These are phyloP conservation scores for Ophioderma brevispina DNA, from an alignment of 35 echinoderm and acorn worm genomes.

Conservation along the genomic window DNA sequence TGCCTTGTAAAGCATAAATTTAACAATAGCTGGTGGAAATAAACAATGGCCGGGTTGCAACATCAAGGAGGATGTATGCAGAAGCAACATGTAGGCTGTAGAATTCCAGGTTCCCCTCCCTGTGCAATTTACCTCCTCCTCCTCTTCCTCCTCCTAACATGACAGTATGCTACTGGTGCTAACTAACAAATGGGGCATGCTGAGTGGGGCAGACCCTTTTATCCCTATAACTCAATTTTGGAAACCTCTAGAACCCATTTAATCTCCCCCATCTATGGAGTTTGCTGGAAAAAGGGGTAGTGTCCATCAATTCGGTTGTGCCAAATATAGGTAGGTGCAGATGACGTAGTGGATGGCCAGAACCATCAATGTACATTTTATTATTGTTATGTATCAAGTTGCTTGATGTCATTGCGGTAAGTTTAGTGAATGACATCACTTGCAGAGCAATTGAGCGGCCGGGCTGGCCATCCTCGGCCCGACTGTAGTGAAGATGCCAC, in stretches of 20 bases:
- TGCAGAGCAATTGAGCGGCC: not conserved
- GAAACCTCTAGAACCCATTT: not conserved
- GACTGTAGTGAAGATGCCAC: too few relatives aligned
- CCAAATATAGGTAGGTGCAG: not conserved
- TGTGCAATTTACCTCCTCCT: not conserved
- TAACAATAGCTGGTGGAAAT: not conserved
- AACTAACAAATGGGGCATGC: not conserved
- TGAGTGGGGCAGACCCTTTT: not conserved
- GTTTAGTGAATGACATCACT: not conserved
- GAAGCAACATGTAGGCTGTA: too few relatives aligned
- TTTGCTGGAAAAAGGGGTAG: not conserved
- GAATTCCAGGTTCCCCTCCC: not conserved
- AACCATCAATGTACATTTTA: not conserved
- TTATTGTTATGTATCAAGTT: not conserved
- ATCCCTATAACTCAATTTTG: not conserved
- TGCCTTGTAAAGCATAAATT: not conserved
- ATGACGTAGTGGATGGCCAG: not conserved
- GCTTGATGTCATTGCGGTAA: not conserved
- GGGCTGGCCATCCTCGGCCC: not conserved
- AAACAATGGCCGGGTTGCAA: not conserved
- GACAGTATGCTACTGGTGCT: not conserved
- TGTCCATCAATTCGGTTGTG: not conserved
- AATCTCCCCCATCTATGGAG: not conserved
- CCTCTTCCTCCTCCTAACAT: not conserved
- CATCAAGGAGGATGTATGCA: not conserved